Evolutionary conservation across 2,797 vertebrate genomes (phyloP), one percentile per base, ranked within the genome.

Genomic region (Pipistrellus pygmaeus): DNA sequence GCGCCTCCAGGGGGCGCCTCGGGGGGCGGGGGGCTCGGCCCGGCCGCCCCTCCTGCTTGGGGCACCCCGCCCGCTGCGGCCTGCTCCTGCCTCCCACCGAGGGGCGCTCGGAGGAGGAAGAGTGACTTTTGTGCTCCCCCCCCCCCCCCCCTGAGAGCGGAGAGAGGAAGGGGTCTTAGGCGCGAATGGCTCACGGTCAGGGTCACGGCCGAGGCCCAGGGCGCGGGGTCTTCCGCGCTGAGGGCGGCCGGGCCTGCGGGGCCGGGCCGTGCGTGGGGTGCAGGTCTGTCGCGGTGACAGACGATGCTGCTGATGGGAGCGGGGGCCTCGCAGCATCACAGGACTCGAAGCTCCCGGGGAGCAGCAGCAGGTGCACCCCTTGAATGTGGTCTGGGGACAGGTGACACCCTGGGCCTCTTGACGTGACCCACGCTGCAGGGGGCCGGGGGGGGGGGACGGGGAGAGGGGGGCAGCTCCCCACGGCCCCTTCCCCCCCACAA

Each of bases 251-350:
- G 85, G 88, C 95, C 95, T 77, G 84, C 93, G 75, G 75, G 93
- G 94, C 88, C 93, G 91, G 66, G 68, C 89, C 17, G 15, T 17
- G 48, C 51, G 51, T 18, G 51, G 90, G 77, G 53, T 88, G 71
- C 12, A 91, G 94, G 94, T 41, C 38, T 41, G 38, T 95, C 95
- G 89, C 92, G 88, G 60, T 97, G 96, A 93, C 0, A 0, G 96
- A 96, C 32, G 94, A 95, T 97, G 98, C 97, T 98, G 98, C 98
- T 98, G 97, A 96, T 3, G 25, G 96, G 90, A 72, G 73, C 12
- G 87, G 53, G 97, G 94, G n/a, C 75, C 81, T 93, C 64, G 5
- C 38, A 38, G 44, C 20, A 14, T 75, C 55, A 2, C 14, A 82
- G 87, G 90, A 80, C 90, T 92, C 55, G 48, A 83, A 91, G 38